Evolutionary conservation across 2,113 vertebrate genomes (phyloP).

Genomic region (Butorides virescens): DNA sequence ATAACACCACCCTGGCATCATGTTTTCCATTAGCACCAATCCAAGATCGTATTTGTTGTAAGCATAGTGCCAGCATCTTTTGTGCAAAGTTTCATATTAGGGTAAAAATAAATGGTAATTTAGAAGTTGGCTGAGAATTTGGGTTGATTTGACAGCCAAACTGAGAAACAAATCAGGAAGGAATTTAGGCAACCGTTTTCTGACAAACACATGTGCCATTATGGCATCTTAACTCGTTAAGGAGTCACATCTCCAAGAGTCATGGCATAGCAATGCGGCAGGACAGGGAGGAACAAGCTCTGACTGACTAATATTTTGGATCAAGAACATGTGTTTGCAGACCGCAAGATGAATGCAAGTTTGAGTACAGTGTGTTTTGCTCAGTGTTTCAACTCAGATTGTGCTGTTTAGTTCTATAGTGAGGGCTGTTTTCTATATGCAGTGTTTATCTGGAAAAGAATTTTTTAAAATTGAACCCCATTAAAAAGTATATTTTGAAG

Average conservation of each 20-base stretch:
- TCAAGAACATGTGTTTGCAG: background rate
- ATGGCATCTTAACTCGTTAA: background rate
- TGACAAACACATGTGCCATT: background rate
- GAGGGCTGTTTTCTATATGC: background rate
- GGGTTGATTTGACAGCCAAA: background rate
- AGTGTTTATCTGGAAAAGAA: background rate
- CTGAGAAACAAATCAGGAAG: background rate
- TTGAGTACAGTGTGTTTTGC: background rate
- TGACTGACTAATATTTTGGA: background rate
- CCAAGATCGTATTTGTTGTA: background rate
- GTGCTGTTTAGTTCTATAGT: background rate
- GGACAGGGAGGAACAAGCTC: background rate
- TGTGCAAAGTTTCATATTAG: background rate
- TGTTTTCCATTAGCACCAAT: background rate
- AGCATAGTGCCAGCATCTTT: background rate
- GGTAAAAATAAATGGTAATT: slow-evolving; percentile 33
- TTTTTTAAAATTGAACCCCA: background rate
- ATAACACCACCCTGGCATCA: background rate
- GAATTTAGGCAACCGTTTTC: background rate
- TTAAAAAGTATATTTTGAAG: background rate
- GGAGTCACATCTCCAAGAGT: background rate
- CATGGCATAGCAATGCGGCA: background rate
- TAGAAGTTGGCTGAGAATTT: background rate
- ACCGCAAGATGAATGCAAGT: background rate
- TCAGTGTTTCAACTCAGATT: accelerated